Percentiles rank a stretch among this genome's conserved stretches.
These are phyloP conservation scores for Megaceryle alcyon DNA, from an alignment of 2,797 vertebrate genomes.

Conservation along the genomic window DNA sequence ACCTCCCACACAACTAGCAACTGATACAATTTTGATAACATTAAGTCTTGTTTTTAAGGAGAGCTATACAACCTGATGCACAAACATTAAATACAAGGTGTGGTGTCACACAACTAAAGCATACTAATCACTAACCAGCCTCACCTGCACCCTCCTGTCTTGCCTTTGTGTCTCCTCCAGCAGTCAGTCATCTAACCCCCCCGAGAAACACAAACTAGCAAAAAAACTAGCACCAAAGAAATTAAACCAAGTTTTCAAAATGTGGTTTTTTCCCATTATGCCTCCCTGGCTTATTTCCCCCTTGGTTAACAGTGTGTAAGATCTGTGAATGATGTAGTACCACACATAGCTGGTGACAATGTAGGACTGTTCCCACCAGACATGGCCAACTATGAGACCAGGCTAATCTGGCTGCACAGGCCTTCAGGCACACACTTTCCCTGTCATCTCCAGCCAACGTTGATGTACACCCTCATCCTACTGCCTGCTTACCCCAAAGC, in stretches of 20 bases:
- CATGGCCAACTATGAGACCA: neutral
- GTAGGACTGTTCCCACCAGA: neutral
- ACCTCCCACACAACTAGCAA: neutral
- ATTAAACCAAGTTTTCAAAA: neutral
- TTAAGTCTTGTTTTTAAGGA: neutral
- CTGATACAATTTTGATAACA: neutral
- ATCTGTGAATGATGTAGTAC: neutral
- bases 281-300: neutral
- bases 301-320: neutral
- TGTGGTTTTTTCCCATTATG: neutral
- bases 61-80: neutral
- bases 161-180: neutral
- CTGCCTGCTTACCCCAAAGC: neutral
- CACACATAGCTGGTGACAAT: neutral
- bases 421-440: neutral
- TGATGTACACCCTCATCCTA: neutral
- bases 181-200: neutral
- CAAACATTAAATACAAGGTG: neutral
- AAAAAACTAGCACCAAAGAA: neutral
- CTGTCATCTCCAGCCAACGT: neutral
- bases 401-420: neutral
- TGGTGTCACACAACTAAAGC: neutral
- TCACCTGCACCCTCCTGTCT: neutral
- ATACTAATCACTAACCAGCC: neutral
- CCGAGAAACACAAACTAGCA: neutral